Evolutionary conservation across 2,113 vertebrate genomes (phyloP).

Genomic region (Cryptomyrus ogoouensis): DNA sequence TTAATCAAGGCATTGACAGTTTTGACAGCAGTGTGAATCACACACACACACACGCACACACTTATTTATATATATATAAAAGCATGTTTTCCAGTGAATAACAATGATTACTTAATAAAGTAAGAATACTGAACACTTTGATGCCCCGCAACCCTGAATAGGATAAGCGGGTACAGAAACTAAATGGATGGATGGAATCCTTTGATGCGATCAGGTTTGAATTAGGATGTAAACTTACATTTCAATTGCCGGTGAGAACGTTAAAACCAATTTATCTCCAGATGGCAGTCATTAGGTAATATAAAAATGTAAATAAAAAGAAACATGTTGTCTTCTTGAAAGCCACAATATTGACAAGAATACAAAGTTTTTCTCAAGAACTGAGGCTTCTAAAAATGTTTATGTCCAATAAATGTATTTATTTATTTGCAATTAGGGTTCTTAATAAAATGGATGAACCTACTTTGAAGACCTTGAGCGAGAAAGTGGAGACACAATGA

Average conservation of each 20-base stretch:
- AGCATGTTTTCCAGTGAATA: not conserved
- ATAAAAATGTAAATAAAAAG: not conserved
- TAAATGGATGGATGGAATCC: not conserved
- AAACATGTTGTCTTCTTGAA: not conserved
- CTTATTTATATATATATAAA: no score
- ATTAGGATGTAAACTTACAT: not conserved
- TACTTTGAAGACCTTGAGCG: not conserved
- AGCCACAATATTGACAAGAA: not conserved
- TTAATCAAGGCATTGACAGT: not conserved
- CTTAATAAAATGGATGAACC: not conserved
- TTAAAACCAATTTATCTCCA: not conserved
- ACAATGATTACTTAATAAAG: not conserved
- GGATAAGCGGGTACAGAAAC: no score
- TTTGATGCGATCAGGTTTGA: not conserved
- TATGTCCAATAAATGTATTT: not conserved
- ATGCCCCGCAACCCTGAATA: no score
- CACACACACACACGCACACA: not conserved
- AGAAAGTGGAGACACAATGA: not conserved
- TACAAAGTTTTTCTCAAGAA: not conserved
- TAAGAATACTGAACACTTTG: not conserved
- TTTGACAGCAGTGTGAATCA: not conserved
- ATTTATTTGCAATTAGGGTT: not conserved
- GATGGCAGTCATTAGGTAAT: not conserved
- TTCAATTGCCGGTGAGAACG: not conserved
- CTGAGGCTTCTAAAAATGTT: not conserved